Evolutionary conservation across 1,140 invertebrate species (phyloP).

Genomic region (Heterodera schachtii): DNA sequence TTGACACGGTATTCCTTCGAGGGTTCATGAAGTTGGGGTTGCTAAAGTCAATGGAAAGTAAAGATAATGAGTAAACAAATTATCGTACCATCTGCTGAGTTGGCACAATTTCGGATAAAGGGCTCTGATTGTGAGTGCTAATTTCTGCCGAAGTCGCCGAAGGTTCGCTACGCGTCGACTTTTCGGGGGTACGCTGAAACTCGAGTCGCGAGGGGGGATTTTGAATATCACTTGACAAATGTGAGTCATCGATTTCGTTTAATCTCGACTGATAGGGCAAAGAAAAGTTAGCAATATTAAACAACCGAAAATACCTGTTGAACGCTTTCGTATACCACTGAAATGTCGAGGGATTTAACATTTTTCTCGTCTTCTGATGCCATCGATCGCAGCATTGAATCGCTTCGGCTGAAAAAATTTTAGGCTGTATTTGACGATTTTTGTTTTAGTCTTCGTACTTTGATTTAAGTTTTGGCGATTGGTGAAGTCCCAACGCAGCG

Average conservation of each 20-base stretch:
- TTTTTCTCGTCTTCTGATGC: slow-evolving; percentile 20
- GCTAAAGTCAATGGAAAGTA: background rate
- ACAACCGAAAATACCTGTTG: background rate
- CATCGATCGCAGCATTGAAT: slow-evolving; percentile 14
- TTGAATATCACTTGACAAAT: background rate
- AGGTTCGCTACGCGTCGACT: background rate
- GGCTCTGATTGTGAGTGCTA: background rate
- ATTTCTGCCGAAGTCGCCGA: background rate
- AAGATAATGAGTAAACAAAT: background rate
- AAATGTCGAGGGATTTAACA: slow-evolving; percentile 29
- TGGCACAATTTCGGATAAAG: no score
- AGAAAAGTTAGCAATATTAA: background rate
- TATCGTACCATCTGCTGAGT: no score
- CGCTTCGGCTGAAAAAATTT: background rate
- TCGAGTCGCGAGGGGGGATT: background rate
- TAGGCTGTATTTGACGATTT: background rate
- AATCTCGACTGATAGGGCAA: background rate
- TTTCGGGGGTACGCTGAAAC: background rate
- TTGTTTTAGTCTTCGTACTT: background rate
- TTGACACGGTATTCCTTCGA: slow-evolving; percentile 24
- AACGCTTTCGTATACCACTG: slow-evolving; percentile 19
- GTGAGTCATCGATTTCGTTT: background rate
- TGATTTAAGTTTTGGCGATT: slow-evolving; percentile 23
- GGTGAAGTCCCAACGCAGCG: slow-evolving; percentile 20
- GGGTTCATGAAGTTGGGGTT: background rate